Conservation (phyloP, 2,113 vertebrate species). For the Bombycilla garrulus region DNA sequence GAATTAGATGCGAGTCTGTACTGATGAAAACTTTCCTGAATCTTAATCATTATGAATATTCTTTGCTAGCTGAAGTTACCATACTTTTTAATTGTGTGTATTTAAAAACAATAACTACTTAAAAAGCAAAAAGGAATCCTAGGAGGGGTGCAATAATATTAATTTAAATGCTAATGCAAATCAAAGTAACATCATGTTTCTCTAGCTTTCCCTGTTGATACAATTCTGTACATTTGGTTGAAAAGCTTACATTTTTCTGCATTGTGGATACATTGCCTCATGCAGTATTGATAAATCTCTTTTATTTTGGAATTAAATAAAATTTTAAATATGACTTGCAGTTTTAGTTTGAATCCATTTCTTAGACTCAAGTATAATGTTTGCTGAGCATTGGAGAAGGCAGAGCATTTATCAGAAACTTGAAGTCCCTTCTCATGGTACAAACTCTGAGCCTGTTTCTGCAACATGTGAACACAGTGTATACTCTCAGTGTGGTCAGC, state of each 20-base stretch:
- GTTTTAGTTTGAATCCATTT: constrained; percentile 29
- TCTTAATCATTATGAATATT: constrained; percentile 44
- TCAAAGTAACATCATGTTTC: constrained; percentile 12
- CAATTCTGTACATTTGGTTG: constrained; percentile 17
- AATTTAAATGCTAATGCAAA: constrained; percentile 48
- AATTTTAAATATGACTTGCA: constrained; percentile 17
- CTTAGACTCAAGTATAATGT: constrained; percentile 2
- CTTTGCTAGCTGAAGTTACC: constrained; percentile 46
- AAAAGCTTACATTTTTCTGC: constrained; percentile 44
- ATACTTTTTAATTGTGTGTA: constrained; percentile 34
- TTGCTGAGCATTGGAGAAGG: not conserved
- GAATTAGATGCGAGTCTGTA: constrained; percentile 35
- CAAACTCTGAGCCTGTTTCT: constrained; percentile 1
- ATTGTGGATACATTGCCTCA: constrained; percentile 8
- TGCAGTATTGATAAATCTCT: not conserved
- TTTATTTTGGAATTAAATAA: constrained; percentile 29
- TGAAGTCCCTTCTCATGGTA: not conserved
- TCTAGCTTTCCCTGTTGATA: constrained; percentile 53
- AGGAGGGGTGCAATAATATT: constrained; percentile 56
- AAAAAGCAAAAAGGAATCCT: constrained; percentile 38
- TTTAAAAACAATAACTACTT: constrained; percentile 40
- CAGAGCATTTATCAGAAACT: not conserved
- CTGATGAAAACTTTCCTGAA: constrained; percentile 36
- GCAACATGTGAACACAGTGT: not conserved
- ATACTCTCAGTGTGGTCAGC: not conserved